Evolutionary conservation across 2,797 vertebrate genomes (phyloP), one percentile per base, ranked within the genome.

Genomic region (Hypotaenidia okinawae): DNA sequence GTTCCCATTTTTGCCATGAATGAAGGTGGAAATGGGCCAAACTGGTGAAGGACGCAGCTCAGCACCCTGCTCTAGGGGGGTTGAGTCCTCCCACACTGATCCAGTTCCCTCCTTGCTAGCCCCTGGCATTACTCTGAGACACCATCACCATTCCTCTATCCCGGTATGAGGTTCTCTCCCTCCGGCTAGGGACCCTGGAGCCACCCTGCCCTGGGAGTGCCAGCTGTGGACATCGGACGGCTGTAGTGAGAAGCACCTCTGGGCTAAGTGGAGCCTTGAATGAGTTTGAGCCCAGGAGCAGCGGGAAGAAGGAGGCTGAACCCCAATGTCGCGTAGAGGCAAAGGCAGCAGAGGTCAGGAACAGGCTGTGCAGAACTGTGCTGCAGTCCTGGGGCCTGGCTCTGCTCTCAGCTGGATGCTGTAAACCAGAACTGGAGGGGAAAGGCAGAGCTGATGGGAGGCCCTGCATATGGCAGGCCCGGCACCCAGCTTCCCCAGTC

Each of bases 401-500:
- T 87, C 49, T 63, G 81, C 94, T 76, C 63, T 32, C 21, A 7
- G 43, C 80, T 35, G 89, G 63, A 77, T 57, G 39, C 30, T 33
- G 62, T 61, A 47, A 89, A 51, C 28, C 6, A 6, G 72, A 77
- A 57, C 82, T 1, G 5, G 57, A 41, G 69, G 45, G 28, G 37
- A 0, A 2, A 51, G 43, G 2, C 1, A 16, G 52, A 32, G 61
- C 81, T 21, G 80, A 18, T 8, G 18, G 18, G 18, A 45, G 43
- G 43, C 43, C 43, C 9, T 18, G 43, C 43, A 45, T 18, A 19
- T 1, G 0, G 70, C 52, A 32, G 67, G 16, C 69, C 77, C 1
- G 1, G 52, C 49, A 10, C 25, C 0, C 1, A 1, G 54, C 51
- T 37, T 37, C 54, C 49, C 16, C 1, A 3, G 5, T 17, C 9